Evolutionary conservation across 2,797 vertebrate species (phyloP).

Genomic region (Podarcis siculus): DNA sequence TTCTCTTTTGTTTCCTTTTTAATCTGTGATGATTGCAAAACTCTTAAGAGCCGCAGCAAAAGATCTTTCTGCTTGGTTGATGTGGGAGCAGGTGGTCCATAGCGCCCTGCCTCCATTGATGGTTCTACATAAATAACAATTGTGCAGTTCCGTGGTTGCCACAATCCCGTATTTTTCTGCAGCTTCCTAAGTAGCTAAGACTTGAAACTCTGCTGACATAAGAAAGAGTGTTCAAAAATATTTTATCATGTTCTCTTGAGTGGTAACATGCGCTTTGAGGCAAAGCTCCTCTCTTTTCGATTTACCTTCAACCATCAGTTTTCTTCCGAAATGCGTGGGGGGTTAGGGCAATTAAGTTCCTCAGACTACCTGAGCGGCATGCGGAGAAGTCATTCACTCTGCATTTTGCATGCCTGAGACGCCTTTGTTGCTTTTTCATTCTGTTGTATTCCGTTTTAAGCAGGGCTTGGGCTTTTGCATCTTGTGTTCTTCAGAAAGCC

Average conservation of each 20-base stretch:
- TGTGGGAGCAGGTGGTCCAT: background rate
- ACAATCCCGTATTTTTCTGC: background rate
- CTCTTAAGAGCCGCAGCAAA: background rate
- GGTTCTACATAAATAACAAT: background rate
- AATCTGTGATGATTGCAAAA: background rate
- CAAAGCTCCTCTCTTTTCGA: background rate
- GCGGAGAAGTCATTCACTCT: background rate
- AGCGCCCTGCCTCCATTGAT: no score
- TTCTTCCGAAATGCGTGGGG: background rate
- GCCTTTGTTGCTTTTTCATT: background rate
- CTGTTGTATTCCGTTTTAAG: background rate
- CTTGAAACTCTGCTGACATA: background rate
- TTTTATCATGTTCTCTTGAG: background rate
- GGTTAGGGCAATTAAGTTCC: background rate
- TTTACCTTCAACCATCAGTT: background rate
- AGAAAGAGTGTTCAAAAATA: background rate
- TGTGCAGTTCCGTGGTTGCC: background rate
- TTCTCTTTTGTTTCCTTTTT: no score
- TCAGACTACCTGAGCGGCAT: background rate
- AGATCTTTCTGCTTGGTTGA: background rate
- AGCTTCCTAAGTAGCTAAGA: conserved; percentile 10
- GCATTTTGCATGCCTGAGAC: rapidly evolving
- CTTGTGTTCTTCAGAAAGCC: background rate
- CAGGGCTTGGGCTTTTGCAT: conserved; percentile 8
- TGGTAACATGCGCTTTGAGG: conserved; percentile 18